phyloP scores from a whole-genome alignment of 2,888 invertebrate genomes.

The Sisyra terminalis region DNA sequence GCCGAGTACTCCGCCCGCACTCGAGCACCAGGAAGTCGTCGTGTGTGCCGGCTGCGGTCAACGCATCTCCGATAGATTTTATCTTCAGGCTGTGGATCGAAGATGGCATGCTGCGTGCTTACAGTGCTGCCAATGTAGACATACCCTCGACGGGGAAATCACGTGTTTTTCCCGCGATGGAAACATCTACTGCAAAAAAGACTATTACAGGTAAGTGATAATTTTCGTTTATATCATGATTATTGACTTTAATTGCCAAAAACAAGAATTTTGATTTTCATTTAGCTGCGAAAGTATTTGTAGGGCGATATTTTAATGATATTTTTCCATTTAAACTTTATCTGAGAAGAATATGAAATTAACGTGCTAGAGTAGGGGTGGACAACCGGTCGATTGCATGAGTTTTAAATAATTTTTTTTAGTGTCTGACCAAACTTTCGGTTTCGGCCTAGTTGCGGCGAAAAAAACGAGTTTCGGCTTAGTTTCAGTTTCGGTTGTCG shows the following conservation, averaged over 20 bases:
- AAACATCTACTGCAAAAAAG: constrained; percentile 90
- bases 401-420: too few species aligned
- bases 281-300: constrained; percentile 14
- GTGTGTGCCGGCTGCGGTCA: constrained; percentile 79
- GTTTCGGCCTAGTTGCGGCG: too few species aligned
- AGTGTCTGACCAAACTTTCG: too few species aligned
- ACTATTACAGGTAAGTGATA: constrained; percentile 78
- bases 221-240: constrained; percentile 8
- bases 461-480: too few species aligned
- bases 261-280: constrained; percentile 1
- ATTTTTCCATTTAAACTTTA: too few species aligned
- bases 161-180: constrained; percentile 88
- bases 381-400: too few species aligned
- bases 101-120: constrained; percentile 88
- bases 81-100: constrained; percentile 79
- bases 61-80: constrained; percentile 77
- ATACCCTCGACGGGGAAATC: constrained; percentile 76
- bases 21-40: constrained; percentile 24
- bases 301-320: constrained; percentile 12
- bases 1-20: constrained; percentile 23
- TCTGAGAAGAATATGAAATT: too few species aligned
- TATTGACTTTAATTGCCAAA: background rate
- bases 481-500: too few species aligned
- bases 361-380: too few species aligned
- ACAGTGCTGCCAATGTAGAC: constrained; percentile 79